Base-by-base conservation (phyloP, 2,797 vertebrate genomes). In the Gallinago stenura region DNA sequence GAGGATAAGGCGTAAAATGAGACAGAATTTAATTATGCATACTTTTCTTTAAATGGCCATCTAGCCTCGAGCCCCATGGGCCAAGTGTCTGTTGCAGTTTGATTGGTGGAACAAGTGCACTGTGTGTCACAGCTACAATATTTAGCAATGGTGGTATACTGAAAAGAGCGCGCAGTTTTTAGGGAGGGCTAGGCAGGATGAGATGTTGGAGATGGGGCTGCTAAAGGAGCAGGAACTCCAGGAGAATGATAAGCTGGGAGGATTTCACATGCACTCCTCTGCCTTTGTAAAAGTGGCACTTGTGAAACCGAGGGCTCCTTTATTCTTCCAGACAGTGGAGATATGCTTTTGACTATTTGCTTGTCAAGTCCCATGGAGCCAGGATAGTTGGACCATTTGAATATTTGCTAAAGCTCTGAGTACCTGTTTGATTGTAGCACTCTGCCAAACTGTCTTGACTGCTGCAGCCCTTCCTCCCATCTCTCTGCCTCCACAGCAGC, bases 1-100 rank as follows among this genome's bases (percentile, higher is more conserved):
- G 79, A 95, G 87, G 81, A 90, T 94, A 95, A 96, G 84, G 85
- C 13, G 3, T 94, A 92, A 95, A 96, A 90, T 96, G 65, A 96
- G 91, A 69, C 61, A 54, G 87, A 93, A 95, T 89, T 94, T 94
- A 89, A 93, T 96, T 97, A 96, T 89, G 71, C 72, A 92, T 72
- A 89, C 71, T 89, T 90, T 79, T 77, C 72, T 95, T 75, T 95
- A 95, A 94, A 96, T 79, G 96, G 56, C 72, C 69, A 81, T 75
- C 60, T 58, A 45, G 57, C 93, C 76, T 87, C 61, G 8, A 91
- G 85, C 72, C 87, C 64, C 11, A 1, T 28, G 71, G 84, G 92
- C 91, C 87, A 91, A 85, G 56, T 2, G 11, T 85, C 66, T 93
- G 93, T 83, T 83, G 92, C 84, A 86, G 82, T 95, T 95, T 4